Base-by-base conservation (phyloP, 2,113 vertebrate genomes). In the Eolophus roseicapilla region DNA sequence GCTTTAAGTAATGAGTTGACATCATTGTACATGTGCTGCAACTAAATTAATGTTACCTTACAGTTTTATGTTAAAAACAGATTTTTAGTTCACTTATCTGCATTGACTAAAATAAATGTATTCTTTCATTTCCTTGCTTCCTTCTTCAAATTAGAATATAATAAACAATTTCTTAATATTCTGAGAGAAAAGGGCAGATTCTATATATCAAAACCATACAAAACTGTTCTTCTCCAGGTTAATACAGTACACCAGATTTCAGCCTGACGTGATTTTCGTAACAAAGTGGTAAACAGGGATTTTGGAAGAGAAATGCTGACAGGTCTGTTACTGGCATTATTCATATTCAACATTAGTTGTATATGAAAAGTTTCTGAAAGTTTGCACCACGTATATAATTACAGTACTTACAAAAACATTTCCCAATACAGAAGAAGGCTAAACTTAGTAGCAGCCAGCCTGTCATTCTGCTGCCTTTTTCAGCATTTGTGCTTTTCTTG, bases 391-490 rank as follows among this genome's bases (percentile, higher is more conserved):
- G 39, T 31, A 29, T 57, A 46, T 92, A 95, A 94, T 96, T 87
- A 88, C 57, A 84, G 23, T 73, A 79, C 41, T 81, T 94, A 70
- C 11, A 95, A 81, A 85, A 88, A 17, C 70, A 82, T 88, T 96
- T 96, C 77, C 53, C 46, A 35, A 17, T 43, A 90, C 33, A 82
- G 52, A 67, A 71, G 78, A 94, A 64, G 27, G 41, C 75, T 91
- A 96, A 91, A 91, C 81, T 89, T 94, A 83, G 81, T 82, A 93
- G 44, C 90, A 91, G 20, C 50, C 68, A 86, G 49, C 73, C 53
- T 96, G 74, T 94, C 82, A 86, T 90, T 86, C 79, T 93, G 28
- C n/a, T 80, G 95, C 33, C 43, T 90, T 94, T 95, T 89, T 92
- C 86, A 87, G 46, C 49, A 86, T 95, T 89, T 59, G 82, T 82